Percentiles rank a stretch among this genome's conserved stretches.
phyloP scores from a whole-genome alignment of 1,140 invertebrate genomes.

The Cherax quadricarinatus region DNA sequence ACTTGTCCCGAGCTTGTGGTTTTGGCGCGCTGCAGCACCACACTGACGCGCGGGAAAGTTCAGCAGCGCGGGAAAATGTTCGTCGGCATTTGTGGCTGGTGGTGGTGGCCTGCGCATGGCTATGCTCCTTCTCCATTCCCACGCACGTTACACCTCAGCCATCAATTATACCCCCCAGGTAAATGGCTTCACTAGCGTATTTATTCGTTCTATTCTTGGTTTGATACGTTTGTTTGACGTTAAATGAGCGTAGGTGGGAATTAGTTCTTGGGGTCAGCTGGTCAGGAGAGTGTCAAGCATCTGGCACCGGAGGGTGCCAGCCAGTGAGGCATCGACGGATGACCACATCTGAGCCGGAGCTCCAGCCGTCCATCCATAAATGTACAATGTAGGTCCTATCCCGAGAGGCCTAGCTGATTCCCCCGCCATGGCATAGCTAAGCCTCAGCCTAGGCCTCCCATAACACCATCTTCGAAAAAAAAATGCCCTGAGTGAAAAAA shows the following conservation, averaged over 20 bases:
- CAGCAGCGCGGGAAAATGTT: constrained; percentile 54
- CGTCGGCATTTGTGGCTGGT: constrained; percentile 43
- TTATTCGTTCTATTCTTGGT: too few species aligned
- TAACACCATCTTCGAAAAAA: too few species aligned
- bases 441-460: too few species aligned
- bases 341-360: constrained; percentile 16
- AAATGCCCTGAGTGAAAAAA: too few species aligned
- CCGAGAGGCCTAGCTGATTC: too few species aligned
- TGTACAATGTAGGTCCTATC: too few species aligned
- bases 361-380: neutral
- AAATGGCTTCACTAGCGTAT: neutral
- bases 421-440: too few species aligned
- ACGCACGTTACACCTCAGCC: constrained; percentile 40
- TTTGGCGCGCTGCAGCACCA: constrained; percentile 55
- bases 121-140: constrained; percentile 37
- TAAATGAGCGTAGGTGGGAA: neutral
- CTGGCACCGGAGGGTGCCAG: constrained; percentile 10
- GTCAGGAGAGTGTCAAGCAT: neutral
- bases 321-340: constrained; percentile 25
- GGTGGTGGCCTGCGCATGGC: constrained; percentile 26
- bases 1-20: constrained; percentile 47
- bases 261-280: neutral
- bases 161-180: constrained; percentile 43
- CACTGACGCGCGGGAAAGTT: constrained; percentile 49
- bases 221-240: too few species aligned